Percentiles rank a stretch among this genome's conserved stretches.
Conservation (phyloP, 2,797 vertebrate genomes). For the Sebastes goodei region DNA sequence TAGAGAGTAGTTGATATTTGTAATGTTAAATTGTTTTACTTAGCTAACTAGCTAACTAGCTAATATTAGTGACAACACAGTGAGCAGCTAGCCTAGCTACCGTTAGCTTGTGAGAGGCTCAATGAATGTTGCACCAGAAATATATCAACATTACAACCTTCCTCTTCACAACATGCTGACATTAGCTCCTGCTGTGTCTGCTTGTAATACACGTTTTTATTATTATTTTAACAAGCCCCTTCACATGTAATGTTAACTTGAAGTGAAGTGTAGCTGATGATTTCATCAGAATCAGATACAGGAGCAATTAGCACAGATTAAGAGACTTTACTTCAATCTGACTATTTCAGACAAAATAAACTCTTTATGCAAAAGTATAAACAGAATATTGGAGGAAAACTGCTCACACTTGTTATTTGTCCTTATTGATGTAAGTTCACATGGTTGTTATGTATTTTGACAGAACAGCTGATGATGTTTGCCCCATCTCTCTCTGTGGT, state of each 20-base stretch:
- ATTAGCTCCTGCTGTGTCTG: no score
- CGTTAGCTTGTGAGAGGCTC: no score
- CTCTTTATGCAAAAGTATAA: background rate
- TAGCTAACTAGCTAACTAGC: background rate
- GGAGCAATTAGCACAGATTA: background rate
- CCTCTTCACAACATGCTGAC: no score
- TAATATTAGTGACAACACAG: constrained; percentile 12
- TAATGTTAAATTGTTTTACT: background rate
- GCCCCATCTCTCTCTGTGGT: background rate
- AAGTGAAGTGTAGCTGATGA: no score
- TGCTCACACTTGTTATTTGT: background rate
- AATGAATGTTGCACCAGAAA: accelerated
- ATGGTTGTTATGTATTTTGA: background rate
- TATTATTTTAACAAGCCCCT: no score
- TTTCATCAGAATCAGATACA: no score
- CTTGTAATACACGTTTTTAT: no score
- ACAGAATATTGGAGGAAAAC: background rate
- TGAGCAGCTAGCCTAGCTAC: background rate
- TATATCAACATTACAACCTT: background rate
- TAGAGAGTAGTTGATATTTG: background rate
- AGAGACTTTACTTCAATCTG: background rate
- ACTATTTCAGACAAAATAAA: background rate
- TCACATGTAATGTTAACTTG: no score
- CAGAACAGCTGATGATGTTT: background rate
- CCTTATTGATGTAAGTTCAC: background rate